Conservation (phyloP, 2,797 vertebrate species). For the Spondyliosoma cantharus region DNA sequence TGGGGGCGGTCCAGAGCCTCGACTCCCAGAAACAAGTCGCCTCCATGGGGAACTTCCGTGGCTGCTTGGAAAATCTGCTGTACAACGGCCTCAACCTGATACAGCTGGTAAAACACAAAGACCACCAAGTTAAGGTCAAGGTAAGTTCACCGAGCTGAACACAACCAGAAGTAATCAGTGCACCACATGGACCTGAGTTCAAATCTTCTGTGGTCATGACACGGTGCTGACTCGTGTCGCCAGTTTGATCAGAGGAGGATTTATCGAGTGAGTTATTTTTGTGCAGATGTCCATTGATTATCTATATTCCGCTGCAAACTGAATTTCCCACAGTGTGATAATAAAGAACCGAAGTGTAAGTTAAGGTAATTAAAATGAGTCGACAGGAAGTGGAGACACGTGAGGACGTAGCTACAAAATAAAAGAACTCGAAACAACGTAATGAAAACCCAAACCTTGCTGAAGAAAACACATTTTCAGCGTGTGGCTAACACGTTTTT, state of each 20-base stretch:
- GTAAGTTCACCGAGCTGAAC: conserved; percentile 74
- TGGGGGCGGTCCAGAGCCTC: conserved; percentile 85
- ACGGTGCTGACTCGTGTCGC: not conserved
- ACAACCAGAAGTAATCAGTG: not conserved
- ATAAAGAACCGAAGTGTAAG: not conserved
- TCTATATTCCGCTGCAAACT: too few species aligned
- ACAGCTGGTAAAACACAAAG: conserved; percentile 81
- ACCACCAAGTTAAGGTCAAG: conserved; percentile 82
- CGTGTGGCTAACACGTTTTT: too few species aligned
- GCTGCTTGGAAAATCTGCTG: conserved; percentile 93
- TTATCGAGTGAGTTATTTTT: too few species aligned
- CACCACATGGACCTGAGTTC: not conserved
- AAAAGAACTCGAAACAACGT: too few species aligned
- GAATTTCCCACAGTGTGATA: too few species aligned
- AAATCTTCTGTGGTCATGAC: not conserved
- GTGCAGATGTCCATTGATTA: too few species aligned
- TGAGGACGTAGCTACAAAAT: too few species aligned
- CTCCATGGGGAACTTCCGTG: conserved; percentile 86
- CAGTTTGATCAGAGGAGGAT: too few species aligned
- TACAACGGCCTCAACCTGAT: conserved; percentile 90
- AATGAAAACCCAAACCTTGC: too few species aligned
- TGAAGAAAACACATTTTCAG: too few species aligned
- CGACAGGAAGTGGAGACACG: too few species aligned
- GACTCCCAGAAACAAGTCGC: conserved; percentile 79
- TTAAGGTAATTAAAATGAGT: not conserved